phyloP scores from a whole-genome alignment of 1,140 invertebrate genomes.

The Ips typographus region DNA sequence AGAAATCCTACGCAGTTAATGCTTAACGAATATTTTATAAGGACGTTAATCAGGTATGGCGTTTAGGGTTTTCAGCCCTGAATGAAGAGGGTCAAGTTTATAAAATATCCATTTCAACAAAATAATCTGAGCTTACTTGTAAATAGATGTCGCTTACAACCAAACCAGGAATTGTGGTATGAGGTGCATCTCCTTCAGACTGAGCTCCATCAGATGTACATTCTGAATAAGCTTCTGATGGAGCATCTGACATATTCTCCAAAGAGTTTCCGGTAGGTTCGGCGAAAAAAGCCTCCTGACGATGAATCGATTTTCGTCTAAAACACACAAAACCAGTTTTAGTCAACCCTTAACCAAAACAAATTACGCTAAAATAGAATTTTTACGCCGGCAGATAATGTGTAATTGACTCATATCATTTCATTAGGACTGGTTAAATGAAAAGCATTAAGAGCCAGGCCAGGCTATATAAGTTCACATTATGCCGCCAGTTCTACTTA shows the following conservation, averaged over 20 bases:
- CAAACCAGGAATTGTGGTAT: constrained; percentile 46
- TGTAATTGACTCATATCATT: no score
- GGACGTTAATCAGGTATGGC: no score
- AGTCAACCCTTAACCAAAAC: neutral
- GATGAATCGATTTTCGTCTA: constrained; percentile 66
- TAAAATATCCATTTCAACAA: no score
- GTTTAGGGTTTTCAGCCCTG: no score
- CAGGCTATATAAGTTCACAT: no score
- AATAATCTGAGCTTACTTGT: constrained; percentile 51
- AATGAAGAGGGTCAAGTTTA: no score
- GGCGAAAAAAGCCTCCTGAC: constrained; percentile 77
- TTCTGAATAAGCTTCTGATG: constrained; percentile 55
- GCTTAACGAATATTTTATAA: neutral
- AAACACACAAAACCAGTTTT: constrained; percentile 13
- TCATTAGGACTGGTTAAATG: no score
- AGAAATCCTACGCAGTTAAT: neutral
- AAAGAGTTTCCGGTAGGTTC: constrained; percentile 67
- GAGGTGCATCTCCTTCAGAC: constrained; percentile 50
- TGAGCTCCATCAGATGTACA: constrained; percentile 58
- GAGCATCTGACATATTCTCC: constrained; percentile 62
- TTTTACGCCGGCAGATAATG: no score
- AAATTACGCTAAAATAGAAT: no score
- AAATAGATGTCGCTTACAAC: constrained; percentile 73
- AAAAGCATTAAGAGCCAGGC: no score
- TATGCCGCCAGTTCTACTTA: no score